A percentile compares a stretch with the other conserved stretches of the same genome.
Conservation (phyloP, 2,113 vertebrate species). For the Hucho hucho region DNA sequence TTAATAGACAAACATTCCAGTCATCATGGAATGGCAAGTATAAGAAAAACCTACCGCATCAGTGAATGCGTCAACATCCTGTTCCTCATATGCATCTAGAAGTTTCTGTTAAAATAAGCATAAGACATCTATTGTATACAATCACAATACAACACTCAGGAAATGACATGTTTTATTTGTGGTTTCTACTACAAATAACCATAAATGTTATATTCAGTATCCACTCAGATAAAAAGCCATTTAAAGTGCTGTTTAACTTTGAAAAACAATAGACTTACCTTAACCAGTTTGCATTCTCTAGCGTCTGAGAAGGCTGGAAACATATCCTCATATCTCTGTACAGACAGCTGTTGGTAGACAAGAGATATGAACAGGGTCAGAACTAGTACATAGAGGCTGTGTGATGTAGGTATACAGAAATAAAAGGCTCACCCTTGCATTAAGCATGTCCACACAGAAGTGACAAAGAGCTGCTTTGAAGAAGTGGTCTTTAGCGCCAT, state of each 20-base stretch:
- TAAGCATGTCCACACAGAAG: slow-evolving; percentile 84
- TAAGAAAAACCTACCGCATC: slow-evolving; percentile 70
- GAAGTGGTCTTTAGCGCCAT: slow-evolving; percentile 83
- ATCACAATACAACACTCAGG: not conserved
- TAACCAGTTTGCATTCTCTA: slow-evolving; percentile 79
- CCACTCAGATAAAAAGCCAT: too few relatives aligned
- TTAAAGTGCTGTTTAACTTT: too few relatives aligned
- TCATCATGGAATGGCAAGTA: not conserved
- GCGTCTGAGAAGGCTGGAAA: slow-evolving; percentile 80
- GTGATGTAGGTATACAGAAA: not conserved
- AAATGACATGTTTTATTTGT: not conserved
- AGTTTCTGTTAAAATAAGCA: slow-evolving; percentile 67
- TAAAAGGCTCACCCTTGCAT: slow-evolving; percentile 72
- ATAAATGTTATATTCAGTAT: too few relatives aligned
- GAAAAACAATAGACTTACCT: slow-evolving; percentile 55
- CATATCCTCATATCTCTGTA: slow-evolving; percentile 81
- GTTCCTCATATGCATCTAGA: slow-evolving; percentile 77
- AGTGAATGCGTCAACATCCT: slow-evolving; percentile 76
- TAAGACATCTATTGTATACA: not conserved
- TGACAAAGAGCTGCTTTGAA: slow-evolving; percentile 83
- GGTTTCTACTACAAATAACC: too few relatives aligned
- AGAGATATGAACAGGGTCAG: not conserved
- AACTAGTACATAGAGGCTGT: not conserved
- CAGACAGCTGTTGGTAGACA: slow-evolving; percentile 63
- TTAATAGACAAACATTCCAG: not conserved